Conservation (phyloP, 2,113 vertebrate species). For the Spea bombifrons region DNA sequence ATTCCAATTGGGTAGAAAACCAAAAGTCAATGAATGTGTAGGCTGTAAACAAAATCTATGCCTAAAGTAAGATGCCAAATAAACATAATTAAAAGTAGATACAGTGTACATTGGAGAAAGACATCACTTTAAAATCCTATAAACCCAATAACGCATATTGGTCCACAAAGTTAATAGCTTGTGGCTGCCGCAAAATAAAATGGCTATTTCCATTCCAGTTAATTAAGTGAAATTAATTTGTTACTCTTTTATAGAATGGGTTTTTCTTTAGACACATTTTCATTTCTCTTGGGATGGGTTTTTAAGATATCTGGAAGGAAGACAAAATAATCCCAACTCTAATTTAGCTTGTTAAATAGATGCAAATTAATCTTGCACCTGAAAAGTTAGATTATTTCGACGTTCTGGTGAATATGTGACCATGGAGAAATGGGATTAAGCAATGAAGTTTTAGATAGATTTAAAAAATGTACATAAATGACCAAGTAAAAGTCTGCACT, state of each 20-base stretch:
- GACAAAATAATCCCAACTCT: slow-evolving; percentile 45
- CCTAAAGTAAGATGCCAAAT: slow-evolving; percentile 12
- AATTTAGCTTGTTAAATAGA: slow-evolving; percentile 43
- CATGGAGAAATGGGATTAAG: slow-evolving; percentile 42
- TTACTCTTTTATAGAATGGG: slow-evolving; percentile 40
- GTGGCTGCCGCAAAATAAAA: slow-evolving; percentile 25
- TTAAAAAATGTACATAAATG: slow-evolving; percentile 12
- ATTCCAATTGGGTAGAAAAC: background rate
- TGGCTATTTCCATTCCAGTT: slow-evolving; percentile 32
- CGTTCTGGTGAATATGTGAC: slow-evolving; percentile 38
- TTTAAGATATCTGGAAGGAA: slow-evolving; percentile 37
- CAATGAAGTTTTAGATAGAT: slow-evolving; percentile 11
- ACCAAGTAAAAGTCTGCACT: slow-evolving; percentile 18
- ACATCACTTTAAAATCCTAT: slow-evolving; percentile 8
- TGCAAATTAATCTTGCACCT: slow-evolving; percentile 42
- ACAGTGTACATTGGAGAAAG: slow-evolving; percentile 8
- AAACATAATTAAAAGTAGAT: slow-evolving; percentile 30
- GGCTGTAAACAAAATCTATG: slow-evolving; percentile 18
- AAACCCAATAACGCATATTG: background rate
- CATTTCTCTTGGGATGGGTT: slow-evolving; percentile 38
- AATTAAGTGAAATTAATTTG: slow-evolving; percentile 41
- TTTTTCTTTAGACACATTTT: slow-evolving; percentile 35
- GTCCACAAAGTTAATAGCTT: slow-evolving; percentile 42
- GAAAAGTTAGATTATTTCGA: slow-evolving; percentile 38
- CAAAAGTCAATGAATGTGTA: background rate